phyloP scores from a whole-genome alignment of 1,140 invertebrate species.

The Saccostrea cuccullata region DNA sequence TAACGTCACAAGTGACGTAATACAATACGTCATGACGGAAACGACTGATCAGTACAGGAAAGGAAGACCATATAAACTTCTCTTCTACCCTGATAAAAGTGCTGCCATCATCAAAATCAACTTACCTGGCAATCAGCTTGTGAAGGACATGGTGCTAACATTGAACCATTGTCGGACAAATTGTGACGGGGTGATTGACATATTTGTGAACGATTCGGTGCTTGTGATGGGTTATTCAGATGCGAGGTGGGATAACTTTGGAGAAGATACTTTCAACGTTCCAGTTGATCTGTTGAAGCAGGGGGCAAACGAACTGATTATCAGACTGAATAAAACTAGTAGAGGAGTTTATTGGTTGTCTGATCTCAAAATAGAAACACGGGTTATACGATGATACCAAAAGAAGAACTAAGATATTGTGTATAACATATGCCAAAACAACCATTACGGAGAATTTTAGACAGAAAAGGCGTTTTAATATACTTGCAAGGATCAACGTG shows the following conservation, averaged over 20 bases:
- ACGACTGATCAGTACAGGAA: conserved; percentile 49
- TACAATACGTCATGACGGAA: conserved; percentile 29
- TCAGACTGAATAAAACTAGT: conserved; percentile 43
- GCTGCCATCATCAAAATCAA: conserved; percentile 19
- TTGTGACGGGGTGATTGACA: conserved; percentile 41
- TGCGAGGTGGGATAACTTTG: conserved; percentile 19
- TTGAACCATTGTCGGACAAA: conserved; percentile 41
- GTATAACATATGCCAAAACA: too few relatives aligned
- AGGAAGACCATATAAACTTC: conserved; percentile 46
- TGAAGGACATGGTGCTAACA: conserved; percentile 18
- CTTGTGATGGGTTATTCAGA: conserved; percentile 20
- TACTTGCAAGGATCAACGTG: too few relatives aligned
- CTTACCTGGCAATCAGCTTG: not conserved
- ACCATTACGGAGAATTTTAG: too few relatives aligned
- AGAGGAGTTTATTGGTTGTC: conserved; percentile 53
- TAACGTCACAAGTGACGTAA: not conserved
- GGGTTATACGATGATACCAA: too few relatives aligned
- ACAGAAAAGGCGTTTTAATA: too few relatives aligned
- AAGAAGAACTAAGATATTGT: too few relatives aligned
- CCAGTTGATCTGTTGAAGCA: conserved; percentile 10
- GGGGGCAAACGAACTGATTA: conserved; percentile 23
- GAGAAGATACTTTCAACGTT: conserved; percentile 41
- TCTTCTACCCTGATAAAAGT: conserved; percentile 48
- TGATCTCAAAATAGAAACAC: conserved; percentile 45
- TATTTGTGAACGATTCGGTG: conserved; percentile 36